These are phyloP conservation scores for Catalaphyllia jardinei DNA, from an alignment of 64 coral and sea anemone species.

Conservation along the genomic window DNA sequence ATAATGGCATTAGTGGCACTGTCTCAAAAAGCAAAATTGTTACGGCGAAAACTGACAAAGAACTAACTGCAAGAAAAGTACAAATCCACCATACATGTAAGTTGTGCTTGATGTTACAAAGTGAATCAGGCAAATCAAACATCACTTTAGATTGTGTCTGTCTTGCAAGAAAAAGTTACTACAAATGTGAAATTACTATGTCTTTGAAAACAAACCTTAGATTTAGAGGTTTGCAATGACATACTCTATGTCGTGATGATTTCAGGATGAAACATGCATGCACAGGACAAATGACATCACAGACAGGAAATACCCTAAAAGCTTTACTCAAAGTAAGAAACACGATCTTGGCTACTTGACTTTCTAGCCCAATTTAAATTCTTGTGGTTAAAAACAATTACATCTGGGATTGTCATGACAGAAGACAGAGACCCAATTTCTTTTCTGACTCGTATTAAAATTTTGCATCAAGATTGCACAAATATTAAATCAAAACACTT, in stretches of 20 bases:
- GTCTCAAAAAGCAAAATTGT: not conserved
- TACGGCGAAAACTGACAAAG: not conserved
- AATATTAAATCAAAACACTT: conserved; percentile 1
- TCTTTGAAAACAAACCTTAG: not conserved
- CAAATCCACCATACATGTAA: too few species aligned
- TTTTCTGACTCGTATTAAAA: not conserved
- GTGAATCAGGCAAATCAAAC: too few species aligned
- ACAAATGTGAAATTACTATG: too few species aligned
- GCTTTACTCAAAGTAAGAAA: not conserved
- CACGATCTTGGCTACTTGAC: not conserved
- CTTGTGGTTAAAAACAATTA: conserved; percentile 21
- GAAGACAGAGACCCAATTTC: not conserved
- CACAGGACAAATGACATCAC: not conserved
- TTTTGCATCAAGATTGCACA: not conserved
- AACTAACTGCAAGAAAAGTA: too few species aligned
- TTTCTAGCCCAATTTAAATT: not conserved
- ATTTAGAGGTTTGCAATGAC: not conserved
- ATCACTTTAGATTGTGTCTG: too few species aligned
- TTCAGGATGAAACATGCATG: not conserved
- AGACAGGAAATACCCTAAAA: not conserved
- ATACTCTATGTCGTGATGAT: not conserved
- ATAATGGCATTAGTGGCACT: not conserved
- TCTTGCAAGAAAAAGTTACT: too few species aligned
- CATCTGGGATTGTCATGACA: not conserved
- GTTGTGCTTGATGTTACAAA: not conserved